These are phyloP conservation scores for Dolomedes plantarius DNA, from an alignment of 2,888 invertebrate species.

Conservation along the genomic window DNA sequence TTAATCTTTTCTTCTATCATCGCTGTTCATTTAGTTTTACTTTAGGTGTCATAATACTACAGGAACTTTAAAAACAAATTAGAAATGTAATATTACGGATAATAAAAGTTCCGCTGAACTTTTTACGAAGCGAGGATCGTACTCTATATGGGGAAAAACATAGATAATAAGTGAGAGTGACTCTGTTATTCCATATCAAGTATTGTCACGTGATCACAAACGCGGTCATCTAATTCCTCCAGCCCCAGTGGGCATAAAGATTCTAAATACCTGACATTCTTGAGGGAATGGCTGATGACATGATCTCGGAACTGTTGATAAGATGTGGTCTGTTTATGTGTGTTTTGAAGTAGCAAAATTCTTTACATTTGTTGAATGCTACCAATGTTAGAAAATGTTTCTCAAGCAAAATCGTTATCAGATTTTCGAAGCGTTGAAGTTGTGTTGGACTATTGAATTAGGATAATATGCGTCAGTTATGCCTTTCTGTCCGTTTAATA, in stretches of 20 bases:
- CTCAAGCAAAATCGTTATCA: neutral
- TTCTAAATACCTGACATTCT: slow-evolving; percentile 71
- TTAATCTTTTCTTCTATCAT: too few relatives aligned
- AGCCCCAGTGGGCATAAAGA: slow-evolving; percentile 69
- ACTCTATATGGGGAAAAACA: too few relatives aligned
- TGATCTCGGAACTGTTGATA: neutral
- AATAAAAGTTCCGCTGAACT: too few relatives aligned
- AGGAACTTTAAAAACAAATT: too few relatives aligned
- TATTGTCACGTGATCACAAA: slow-evolving; percentile 66
- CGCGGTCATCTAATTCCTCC: slow-evolving; percentile 65
- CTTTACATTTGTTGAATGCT: too few relatives aligned
- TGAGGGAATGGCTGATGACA: slow-evolving; percentile 35
- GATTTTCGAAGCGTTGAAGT: neutral
- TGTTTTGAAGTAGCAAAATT: neutral
- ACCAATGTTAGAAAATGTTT: neutral
- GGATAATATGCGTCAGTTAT: slow-evolving; percentile 10
- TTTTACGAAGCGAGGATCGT: too few relatives aligned
- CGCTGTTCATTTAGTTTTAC: too few relatives aligned
- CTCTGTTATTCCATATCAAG: too few relatives aligned
- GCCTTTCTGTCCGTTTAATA: neutral
- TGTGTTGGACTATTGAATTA: neutral
- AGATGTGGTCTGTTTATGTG: neutral
- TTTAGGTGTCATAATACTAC: too few relatives aligned
- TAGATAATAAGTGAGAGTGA: too few relatives aligned
- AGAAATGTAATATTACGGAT: too few relatives aligned